A percentile compares a stretch with the other conserved stretches of the same genome.
phyloP scores from a whole-genome alignment of 2,888 invertebrate genomes.

The Stegana nigrithorax region DNA sequence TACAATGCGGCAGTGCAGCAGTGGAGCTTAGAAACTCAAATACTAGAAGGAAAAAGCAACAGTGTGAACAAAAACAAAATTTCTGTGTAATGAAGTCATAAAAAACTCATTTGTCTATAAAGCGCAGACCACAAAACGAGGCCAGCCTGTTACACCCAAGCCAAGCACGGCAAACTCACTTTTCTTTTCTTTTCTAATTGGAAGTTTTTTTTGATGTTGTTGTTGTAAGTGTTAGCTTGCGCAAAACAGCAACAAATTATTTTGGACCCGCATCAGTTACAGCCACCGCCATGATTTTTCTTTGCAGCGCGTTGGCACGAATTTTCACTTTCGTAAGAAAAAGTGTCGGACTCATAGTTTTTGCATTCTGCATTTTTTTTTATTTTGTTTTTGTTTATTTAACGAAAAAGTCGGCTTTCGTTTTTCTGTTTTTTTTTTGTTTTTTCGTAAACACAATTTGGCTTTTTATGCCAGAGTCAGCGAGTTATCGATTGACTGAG shows the following conservation, averaged over 20 bases:
- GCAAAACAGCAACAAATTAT: too few relatives aligned
- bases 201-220: too few relatives aligned
- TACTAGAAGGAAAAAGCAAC: background rate
- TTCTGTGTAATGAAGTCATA: constrained; percentile 17
- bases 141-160: background rate
- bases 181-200: too few relatives aligned
- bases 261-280: too few relatives aligned
- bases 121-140: background rate
- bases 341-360: too few relatives aligned
- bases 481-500: background rate
- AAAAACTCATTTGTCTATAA: constrained; percentile 15
- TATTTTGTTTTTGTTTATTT: constrained; percentile 17
- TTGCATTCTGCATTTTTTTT: too few relatives aligned
- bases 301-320: constrained; percentile 1
- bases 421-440: too few relatives aligned
- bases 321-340: constrained; percentile 45
- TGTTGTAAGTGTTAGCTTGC: too few relatives aligned
- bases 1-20: background rate
- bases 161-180: background rate
- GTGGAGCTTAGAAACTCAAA: background rate
- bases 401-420: too few relatives aligned
- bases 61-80: constrained; percentile 8
- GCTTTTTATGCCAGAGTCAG: too few relatives aligned
- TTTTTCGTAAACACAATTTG: too few relatives aligned
- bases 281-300: too few relatives aligned